Evolutionary conservation across 2,888 invertebrate species (phyloP), one percentile per base, ranked within the genome.

Genomic region (Kuschelorhynchus macadamiae): DNA sequence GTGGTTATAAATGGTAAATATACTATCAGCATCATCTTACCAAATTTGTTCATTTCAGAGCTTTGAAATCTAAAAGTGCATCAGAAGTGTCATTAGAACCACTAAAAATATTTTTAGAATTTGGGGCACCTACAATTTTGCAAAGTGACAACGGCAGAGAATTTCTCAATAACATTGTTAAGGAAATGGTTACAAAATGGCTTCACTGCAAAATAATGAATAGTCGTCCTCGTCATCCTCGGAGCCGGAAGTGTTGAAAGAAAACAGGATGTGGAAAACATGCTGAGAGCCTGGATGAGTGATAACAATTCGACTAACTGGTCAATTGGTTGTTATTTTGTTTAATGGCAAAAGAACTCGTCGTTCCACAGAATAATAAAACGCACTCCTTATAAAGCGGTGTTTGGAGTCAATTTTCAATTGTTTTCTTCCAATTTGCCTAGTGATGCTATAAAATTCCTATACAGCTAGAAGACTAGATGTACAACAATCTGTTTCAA

Each of bases 261-360:
- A 5, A 79, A 76, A 33, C 75, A 78, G 53, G 78, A 80, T 64
- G 74, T 79, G 4, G 76, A 78, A 71, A 76, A 78, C 41, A 77
- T 79, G 78, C 53, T 71, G 9, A 32, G 71, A 44, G 59, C 72
- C 25, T 79, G 62, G 67, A n/a, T 67, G 25, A 25, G 25, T 25
- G 25, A 7, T 25, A 25, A 39, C 12, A 25, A 25, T 7, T 25
- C 25, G 25, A 25, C 25, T 25, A 25, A n/a, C n/a, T n/a, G n/a
- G n/a, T n/a, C n/a, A n/a, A n/a, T n/a, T n/a, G n/a, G n/a, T n/a
- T n/a, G n/a, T n/a, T n/a, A n/a, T n/a, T n/a, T n/a, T n/a, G n/a
- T n/a, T n/a, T n/a, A n/a, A n/a, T n/a, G n/a, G n/a, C n/a, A n/a
- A n/a, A n/a, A n/a, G n/a, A n/a, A n/a, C n/a, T n/a, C n/a, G n/a